Evolutionary conservation across 2,797 vertebrate species (phyloP), one percentile per base, ranked within the genome.

Genomic region (Crenuchus spilurus): DNA sequence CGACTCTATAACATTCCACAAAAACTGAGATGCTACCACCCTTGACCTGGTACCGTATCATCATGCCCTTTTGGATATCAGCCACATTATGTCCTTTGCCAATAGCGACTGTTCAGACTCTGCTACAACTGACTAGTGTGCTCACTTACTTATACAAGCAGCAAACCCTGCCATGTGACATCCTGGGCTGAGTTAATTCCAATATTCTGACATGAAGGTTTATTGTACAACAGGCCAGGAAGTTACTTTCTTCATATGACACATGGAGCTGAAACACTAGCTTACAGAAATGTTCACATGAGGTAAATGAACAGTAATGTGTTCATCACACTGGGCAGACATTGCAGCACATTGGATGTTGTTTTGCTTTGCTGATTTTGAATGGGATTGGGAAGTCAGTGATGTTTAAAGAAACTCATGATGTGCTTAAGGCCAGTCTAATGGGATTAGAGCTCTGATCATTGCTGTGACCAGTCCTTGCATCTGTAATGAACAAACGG

Each of bases 371-470:
- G 46, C 33, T 26, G 10, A 33, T 65, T 39, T 16, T 63, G 52
- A 60, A 54, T 37, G 54, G 60, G 48, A 49, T 54, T 70, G 33
- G 26, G 55, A 77, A 75, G 78, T 66, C 60, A 28, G 11, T 71
- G 46, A 60, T 60, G 66, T 70, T 77, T 58, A 72, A 77, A 68
- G 60, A 35, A 88, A 76, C 85, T 70, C 84, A 78, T 82, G 86
- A 88, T 88, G 85, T 78, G 81, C 61, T 11, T 16, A 70, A 60
- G 66, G 41, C 57, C 16, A 11, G n/a, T 42, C 61, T 90, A 91
- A 93, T 89, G 83, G 33, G 72, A 90, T 90, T 87, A 86, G 54
- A 58, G 54, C 74, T 66, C 71, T 44, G 33, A 81, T 80, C 80
- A 76, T 76, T 79, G 81, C 83, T 62, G 72, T 77, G 71, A 77